A percentile compares a stretch with the other conserved stretches of the same genome.
Evolutionary conservation across 2,113 vertebrate genomes (phyloP).

Genomic region (Scolopax mira): DNA sequence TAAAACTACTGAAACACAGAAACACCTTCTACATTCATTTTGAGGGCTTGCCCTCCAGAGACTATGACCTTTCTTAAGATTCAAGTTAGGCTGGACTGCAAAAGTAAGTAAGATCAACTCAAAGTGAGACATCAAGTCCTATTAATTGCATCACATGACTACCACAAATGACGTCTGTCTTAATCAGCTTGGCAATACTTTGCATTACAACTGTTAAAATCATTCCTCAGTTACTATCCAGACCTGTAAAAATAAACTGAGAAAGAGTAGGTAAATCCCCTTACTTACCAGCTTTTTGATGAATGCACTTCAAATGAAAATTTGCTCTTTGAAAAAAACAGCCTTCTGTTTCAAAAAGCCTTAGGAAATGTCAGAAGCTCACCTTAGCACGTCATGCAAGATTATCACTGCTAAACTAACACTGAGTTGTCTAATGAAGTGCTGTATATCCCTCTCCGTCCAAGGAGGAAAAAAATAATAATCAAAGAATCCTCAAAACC

Average conservation of each 20-base stretch:
- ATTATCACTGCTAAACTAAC: not conserved
- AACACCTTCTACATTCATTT: not conserved
- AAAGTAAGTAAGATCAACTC: not conserved
- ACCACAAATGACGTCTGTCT: not conserved
- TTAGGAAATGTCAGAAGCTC: not conserved
- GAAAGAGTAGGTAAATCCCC: not conserved
- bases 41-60: not conserved
- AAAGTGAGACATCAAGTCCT: not conserved
- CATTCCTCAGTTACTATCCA: not conserved
- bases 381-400: too few species aligned
- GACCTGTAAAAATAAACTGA: not conserved
- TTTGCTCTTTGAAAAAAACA: not conserved
- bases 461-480: not conserved
- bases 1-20: not conserved
- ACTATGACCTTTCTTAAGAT: not conserved
- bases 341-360: not conserved
- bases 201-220: not conserved
- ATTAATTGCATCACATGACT: not conserved
- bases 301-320: not conserved
- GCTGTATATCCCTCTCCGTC: not conserved
- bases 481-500: fast-evolving
- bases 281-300: not conserved
- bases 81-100: not conserved
- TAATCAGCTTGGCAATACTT: not conserved
- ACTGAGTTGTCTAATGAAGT: not conserved